Percentiles rank a stretch among this genome's conserved stretches.
Evolutionary conservation across 2,113 vertebrate species (phyloP).

Genomic region (Lichenostomus cassidix): DNA sequence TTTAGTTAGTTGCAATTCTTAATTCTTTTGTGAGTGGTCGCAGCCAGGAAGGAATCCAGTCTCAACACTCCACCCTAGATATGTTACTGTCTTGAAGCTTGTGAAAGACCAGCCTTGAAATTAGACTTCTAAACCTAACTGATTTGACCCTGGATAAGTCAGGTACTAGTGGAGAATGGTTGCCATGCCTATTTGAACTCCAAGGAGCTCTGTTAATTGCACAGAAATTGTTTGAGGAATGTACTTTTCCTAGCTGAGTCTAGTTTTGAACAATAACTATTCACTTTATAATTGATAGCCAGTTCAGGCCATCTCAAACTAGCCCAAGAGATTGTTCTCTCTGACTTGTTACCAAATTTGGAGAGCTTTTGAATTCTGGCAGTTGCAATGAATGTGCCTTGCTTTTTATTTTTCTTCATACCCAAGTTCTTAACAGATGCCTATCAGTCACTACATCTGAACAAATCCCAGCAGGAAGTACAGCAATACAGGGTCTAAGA

Average conservation of each 20-base stretch:
- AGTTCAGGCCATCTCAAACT: background rate
- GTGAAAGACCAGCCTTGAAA: background rate
- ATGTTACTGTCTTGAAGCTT: background rate
- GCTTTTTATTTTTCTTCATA: background rate
- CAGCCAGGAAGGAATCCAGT: background rate
- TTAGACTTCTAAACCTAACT: background rate
- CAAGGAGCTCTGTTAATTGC: background rate
- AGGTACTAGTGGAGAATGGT: background rate
- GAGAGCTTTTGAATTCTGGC: background rate
- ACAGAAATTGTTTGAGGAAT: background rate
- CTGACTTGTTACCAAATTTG: background rate
- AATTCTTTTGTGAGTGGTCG: background rate
- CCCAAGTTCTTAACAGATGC: background rate
- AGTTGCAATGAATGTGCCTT: background rate
- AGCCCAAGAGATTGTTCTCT: background rate
- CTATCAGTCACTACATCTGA: background rate
- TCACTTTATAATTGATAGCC: background rate
- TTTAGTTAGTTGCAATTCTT: background rate
- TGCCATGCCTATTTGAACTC: background rate
- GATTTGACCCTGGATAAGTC: background rate
- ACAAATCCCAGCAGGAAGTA: background rate
- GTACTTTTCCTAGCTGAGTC: background rate
- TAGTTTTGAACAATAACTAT: background rate
- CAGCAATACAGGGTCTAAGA: background rate
- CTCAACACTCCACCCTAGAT: background rate